Evolutionary conservation across 2,113 vertebrate species (phyloP), one percentile per base, ranked within the genome.

Genomic region (Ploceus nigricollis): DNA sequence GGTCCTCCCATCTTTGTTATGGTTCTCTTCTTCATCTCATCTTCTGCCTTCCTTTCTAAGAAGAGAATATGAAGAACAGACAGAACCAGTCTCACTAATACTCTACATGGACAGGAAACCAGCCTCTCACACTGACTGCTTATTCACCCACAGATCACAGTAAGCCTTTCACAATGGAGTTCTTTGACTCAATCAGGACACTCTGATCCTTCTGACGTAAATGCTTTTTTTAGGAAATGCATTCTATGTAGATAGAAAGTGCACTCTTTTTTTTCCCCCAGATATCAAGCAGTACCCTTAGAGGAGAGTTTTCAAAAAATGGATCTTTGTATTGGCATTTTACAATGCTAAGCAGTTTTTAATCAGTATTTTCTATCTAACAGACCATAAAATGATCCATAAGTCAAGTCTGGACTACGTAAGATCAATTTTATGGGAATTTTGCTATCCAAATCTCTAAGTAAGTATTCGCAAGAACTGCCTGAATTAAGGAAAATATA

Each of bases 391-490:
- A 56, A 63, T 70, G 4, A 31, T 56, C 54, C 40, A 10, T 31
- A 69, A 40, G 9, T 54, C 28, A 22, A 31, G 25, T 56, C 51
- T 42, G 42, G 14, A 42, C 35, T 54, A 33, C 2, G 2, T 33
- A 48, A 90, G 25, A 69, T 56, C 10, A 33, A 42, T 63, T 83
- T 76, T 33, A 35, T 56, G 19, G 48, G 27, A 37, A 15, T 13
- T 37, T 70, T 63, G 15, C 27, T 50, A 42, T 63, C 64, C 15
- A 37, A 70, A 82, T 53, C 33, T 66, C 28, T 33, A 42, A 56
- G 14, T 19, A 65, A 58, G 25, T 66, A 58, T 39, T 82, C 0
- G 0, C 24, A 53, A 30, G 53, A 53, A n/a, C 28, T 1, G 1
- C 37, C 19, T n/a, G 20, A 68, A 60, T 82, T 75, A 68, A 68